A percentile compares a stretch with the other conserved stretches of the same genome.
Evolutionary conservation across 2,113 vertebrate genomes (phyloP).

Genomic region (Nyctereutes procyonoides): DNA sequence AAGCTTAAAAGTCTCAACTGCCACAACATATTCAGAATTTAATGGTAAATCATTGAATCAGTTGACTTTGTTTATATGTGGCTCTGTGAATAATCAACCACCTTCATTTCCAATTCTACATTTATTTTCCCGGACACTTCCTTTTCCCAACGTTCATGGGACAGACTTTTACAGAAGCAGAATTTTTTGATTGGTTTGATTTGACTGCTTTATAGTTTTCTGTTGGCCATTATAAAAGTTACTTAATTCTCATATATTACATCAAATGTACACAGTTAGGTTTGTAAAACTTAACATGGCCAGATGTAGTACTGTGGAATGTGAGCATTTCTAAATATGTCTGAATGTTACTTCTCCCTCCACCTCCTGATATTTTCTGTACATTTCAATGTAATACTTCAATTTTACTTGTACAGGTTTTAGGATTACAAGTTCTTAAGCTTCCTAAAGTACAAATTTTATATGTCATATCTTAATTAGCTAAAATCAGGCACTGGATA

Average conservation of each 20-base stretch:
- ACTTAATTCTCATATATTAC: background rate
- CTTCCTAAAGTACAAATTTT: background rate
- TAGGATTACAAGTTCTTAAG: background rate
- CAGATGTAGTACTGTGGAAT: background rate
- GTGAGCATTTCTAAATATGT: background rate
- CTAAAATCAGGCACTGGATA: background rate
- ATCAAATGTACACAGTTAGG: background rate
- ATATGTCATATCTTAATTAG: background rate
- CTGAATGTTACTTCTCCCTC: background rate
- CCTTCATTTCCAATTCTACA: background rate
- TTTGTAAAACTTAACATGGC: background rate
- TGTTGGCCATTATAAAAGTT: background rate
- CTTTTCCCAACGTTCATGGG: background rate
- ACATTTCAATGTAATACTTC: background rate
- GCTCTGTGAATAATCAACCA: conserved; percentile 9
- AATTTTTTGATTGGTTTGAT: background rate
- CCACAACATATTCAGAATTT: background rate
- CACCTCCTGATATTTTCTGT: background rate
- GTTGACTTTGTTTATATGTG: background rate
- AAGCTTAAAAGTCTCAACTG: background rate
- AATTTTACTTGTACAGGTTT: background rate
- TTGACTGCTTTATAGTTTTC: background rate
- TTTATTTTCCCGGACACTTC: background rate
- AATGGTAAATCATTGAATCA: conserved; percentile 52
- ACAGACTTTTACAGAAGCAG: background rate